These are phyloP conservation scores for Theristicus caerulescens DNA, from an alignment of 2,113 vertebrate genomes.

Conservation along the genomic window DNA sequence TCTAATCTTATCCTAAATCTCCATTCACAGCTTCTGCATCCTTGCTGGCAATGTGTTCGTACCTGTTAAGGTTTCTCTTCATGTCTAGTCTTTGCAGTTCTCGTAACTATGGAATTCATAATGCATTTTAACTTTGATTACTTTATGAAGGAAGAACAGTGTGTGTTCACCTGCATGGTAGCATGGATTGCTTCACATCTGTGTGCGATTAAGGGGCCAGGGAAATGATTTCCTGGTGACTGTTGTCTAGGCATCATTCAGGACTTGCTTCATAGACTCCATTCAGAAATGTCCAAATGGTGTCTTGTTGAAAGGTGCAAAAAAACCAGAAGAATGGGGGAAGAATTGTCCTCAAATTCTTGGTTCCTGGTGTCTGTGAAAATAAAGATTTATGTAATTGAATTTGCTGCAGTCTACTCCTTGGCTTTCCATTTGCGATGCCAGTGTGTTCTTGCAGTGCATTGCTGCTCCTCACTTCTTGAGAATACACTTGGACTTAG, in stretches of 20 bases:
- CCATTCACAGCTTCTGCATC: background rate
- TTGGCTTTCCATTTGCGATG: background rate
- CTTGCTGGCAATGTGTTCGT: background rate
- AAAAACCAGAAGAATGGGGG: background rate
- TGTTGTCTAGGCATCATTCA: background rate
- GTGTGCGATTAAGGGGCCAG: background rate
- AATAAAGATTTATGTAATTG: background rate
- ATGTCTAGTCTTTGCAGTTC: background rate
- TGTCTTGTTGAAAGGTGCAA: background rate
- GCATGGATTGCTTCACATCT: background rate
- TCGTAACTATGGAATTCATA: background rate
- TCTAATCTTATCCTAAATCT: background rate
- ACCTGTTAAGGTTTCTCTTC: background rate
- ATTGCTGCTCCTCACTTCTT: background rate
- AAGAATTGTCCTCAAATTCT: background rate
- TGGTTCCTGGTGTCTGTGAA: background rate
- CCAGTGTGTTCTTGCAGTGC: background rate
- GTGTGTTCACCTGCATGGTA: background rate
- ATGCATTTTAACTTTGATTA: background rate
- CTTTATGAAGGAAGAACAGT: accelerated
- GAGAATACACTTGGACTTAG: background rate
- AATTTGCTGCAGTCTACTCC: background rate
- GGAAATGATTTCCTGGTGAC: background rate
- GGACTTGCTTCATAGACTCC: background rate
- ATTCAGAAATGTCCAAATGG: background rate